phyloP scores from a whole-genome alignment of 2,888 invertebrate genomes.

The Campoletis raptor region DNA sequence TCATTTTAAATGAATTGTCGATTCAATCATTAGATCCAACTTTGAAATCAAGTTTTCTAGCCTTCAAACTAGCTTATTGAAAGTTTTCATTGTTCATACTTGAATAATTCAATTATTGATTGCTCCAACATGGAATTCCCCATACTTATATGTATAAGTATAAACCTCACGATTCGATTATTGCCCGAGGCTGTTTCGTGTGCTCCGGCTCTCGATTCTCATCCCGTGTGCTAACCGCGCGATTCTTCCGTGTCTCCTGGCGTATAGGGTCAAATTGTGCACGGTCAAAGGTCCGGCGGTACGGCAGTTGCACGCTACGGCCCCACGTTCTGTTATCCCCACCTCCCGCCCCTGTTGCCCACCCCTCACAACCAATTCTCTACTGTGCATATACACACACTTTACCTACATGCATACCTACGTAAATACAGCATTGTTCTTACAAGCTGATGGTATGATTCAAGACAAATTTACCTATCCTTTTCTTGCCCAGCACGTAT shows the following conservation, averaged over 20 bases:
- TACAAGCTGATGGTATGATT: slow-evolving; percentile 67
- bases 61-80: not conserved
- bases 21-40: not conserved
- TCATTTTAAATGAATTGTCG: not conserved
- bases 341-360: not conserved
- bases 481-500: slow-evolving; percentile 42
- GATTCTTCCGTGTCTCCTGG: slow-evolving; percentile 72
- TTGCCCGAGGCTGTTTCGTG: slow-evolving; percentile 70
- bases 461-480: slow-evolving; percentile 68
- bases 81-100: not conserved
- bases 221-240: slow-evolving; percentile 66
- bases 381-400: slow-evolving; percentile 46
- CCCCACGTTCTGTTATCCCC: slow-evolving; percentile 58
- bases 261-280: slow-evolving; percentile 71
- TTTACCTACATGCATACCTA: slow-evolving; percentile 63
- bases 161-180: slow-evolving; percentile 73
- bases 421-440: slow-evolving; percentile 66
- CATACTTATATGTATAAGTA: slow-evolving; percentile 42
- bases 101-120: not conserved
- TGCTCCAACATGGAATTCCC: slow-evolving; percentile 11
- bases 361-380: slow-evolving; percentile 11
- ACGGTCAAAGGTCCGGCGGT: slow-evolving; percentile 70
- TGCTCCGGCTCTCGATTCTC: slow-evolving; percentile 65
- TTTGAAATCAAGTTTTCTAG: not conserved
- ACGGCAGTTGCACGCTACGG: slow-evolving; percentile 69